Evolutionary conservation across 23 tunicate species (phyloP), one percentile per base, ranked within the genome.

Genomic region (Ascidia mentula): DNA sequence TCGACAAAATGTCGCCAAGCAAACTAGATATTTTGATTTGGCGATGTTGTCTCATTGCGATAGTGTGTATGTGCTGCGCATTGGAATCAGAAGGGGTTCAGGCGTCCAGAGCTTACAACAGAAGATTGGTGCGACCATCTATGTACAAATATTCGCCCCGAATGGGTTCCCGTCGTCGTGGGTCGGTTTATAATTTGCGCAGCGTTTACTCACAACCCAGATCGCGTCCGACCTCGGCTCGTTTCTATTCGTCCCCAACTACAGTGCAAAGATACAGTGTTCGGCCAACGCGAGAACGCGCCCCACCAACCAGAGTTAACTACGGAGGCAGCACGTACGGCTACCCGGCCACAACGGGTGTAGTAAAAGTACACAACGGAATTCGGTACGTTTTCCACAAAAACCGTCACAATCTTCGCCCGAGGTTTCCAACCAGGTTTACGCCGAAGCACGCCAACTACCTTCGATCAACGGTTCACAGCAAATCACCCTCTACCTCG

Each of bases 1-100:
- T 53, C 65, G 65, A 26, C 65, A 53, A 53, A 26, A 53, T 53
- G 65, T 28, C 24, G 65, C 65, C 65, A 53, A 53, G 65, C 65
- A 53, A 53, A 53, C 7, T 20, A 3, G 13, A 3, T 3, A 20
- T 53, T 53, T 53, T 53, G 65, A 53, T 53, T 53, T 53, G 65
- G 65, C 65, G 65, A 26, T 53, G 65, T 53, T 53, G 65, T 53
- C 13, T 53, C 65, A 53, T 53, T 20, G 65, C 65, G 24, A 53
- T 53, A 28, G 65, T 26, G 13, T 9, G 22, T 3, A 26, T 53
- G 13, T 26, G 65, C 65, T 28, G 22, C 24, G 4, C 24, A 28
- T 26, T 9, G 24, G 65, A 53, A 28, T 53, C 13, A 53, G 24
- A 28, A 53, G 24, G 28, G 24, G 65, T 53, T 26, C 22, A 26